Percentiles rank a stretch among this genome's conserved stretches.
Conservation (phyloP, 2,888 invertebrate species). For the Seira sanloemensis region DNA sequence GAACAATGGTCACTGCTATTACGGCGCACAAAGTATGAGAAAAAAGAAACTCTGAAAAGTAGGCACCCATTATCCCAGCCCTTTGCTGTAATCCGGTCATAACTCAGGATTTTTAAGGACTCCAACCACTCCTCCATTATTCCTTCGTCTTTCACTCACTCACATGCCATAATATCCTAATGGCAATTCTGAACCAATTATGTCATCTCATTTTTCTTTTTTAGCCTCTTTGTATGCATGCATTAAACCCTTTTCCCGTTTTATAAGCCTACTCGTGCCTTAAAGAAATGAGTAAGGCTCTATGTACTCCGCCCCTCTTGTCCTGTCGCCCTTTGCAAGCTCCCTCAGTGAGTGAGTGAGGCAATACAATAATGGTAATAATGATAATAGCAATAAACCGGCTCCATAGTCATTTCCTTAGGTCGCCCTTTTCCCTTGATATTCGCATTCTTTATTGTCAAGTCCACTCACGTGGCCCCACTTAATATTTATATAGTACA, state of each 20-base stretch:
- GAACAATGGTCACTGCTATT: neutral
- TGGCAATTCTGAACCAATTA: constrained; percentile 56
- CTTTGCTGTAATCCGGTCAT: neutral
- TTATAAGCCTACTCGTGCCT: constrained; percentile 17
- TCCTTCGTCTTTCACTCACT: neutral
- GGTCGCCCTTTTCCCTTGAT: neutral
- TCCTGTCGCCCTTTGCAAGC: neutral
- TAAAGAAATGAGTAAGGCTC: constrained; percentile 20
- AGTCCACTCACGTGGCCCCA: constrained; percentile 49
- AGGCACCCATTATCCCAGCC: neutral
- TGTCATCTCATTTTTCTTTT: constrained; percentile 5
- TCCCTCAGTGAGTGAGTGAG: neutral
- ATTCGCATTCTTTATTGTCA: constrained; percentile 7
- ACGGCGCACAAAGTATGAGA: no score
- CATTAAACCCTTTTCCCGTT: constrained; percentile 5
- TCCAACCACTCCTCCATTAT: constrained; percentile 1
- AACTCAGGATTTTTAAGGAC: neutral
- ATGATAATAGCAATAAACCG: constrained; percentile 25
- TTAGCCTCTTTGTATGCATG: neutral
- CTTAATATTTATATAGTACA: constrained; percentile 33
- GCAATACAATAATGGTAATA: constrained; percentile 12
- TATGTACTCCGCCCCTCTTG: neutral
- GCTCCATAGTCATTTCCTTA: neutral
- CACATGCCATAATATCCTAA: constrained; percentile 22
- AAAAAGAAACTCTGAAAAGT: neutral